Percentiles rank a stretch among this genome's conserved stretches.
Evolutionary conservation across 2,797 vertebrate genomes (phyloP).

Genomic region (Enteromius radiatus): DNA sequence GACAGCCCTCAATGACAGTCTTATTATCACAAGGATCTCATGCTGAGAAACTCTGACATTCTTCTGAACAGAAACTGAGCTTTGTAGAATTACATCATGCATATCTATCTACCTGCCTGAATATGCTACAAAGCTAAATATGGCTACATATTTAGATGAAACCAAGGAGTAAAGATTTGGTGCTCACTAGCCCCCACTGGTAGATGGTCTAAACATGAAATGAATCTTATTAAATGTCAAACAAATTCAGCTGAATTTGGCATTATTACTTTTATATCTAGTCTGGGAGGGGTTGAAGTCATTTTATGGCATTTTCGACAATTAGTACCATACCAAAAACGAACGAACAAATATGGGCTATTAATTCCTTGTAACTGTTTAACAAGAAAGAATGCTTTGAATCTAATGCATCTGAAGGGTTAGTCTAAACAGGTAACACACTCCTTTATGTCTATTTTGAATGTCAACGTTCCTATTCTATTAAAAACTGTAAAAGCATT

Average conservation of each 20-base stretch:
- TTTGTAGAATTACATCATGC: constrained; percentile 1
- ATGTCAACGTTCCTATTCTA: background rate
- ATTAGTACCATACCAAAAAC: background rate
- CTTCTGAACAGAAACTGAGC: background rate
- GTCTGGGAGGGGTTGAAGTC: background rate
- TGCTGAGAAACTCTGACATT: constrained; percentile 10
- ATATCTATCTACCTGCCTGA: background rate
- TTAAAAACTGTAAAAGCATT: background rate
- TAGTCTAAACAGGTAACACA: background rate
- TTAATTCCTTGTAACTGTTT: background rate
- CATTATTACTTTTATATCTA: background rate
- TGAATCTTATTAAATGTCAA: background rate
- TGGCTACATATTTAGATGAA: background rate
- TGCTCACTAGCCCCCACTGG: background rate
- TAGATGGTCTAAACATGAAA: background rate
- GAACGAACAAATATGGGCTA: background rate
- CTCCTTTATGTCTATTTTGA: background rate
- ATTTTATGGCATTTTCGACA: background rate
- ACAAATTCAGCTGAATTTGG: background rate
- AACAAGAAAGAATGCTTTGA: background rate
- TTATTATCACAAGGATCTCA: constrained; percentile 21
- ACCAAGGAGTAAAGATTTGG: background rate
- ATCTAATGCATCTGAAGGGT: background rate
- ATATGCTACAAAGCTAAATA: background rate
- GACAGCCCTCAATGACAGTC: constrained; percentile 5